These are phyloP conservation scores for Carposina sasakii DNA, from an alignment of 1,140 invertebrate genomes.

Conservation along the genomic window DNA sequence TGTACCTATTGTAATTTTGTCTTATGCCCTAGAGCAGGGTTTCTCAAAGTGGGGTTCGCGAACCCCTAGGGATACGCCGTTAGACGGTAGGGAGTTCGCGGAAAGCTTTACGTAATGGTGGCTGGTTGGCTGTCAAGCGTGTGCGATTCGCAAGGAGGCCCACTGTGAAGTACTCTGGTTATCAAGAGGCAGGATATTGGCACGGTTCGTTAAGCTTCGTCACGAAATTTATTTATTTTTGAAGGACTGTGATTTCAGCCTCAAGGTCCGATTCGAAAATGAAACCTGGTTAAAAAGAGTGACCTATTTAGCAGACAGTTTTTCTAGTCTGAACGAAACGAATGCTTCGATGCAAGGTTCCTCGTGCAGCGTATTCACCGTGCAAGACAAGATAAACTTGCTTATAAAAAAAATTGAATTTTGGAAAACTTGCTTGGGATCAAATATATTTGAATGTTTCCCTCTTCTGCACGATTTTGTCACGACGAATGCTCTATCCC, in stretches of 20 bases:
- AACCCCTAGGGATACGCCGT: too few relatives aligned
- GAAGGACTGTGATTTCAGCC: constrained; percentile 14
- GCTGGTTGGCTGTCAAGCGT: too few relatives aligned
- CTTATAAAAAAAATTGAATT: constrained; percentile 13
- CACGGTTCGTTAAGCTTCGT: too few relatives aligned
- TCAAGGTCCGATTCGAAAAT: too few relatives aligned
- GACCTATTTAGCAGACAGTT: constrained; percentile 19
- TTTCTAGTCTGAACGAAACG: constrained; percentile 18
- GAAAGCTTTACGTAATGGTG: too few relatives aligned
- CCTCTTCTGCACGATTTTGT: constrained; percentile 12
- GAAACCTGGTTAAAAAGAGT: too few relatives aligned
- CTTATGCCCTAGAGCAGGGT: too few relatives aligned
- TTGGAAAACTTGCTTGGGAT: constrained; percentile 12
- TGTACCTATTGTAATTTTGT: too few relatives aligned
- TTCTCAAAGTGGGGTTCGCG: too few relatives aligned
- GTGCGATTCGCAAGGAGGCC: too few relatives aligned
- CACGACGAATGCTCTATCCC: constrained; percentile 9
- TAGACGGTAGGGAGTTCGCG: too few relatives aligned
- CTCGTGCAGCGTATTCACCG: constrained; percentile 17
- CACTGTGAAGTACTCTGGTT: constrained; percentile 18
- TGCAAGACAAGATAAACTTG: constrained; percentile 17
- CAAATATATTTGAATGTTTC: constrained; percentile 10
- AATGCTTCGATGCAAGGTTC: constrained; percentile 16
- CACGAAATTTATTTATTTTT: constrained; percentile 19
- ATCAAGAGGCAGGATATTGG: constrained; percentile 16